Evolutionary conservation across 2,888 invertebrate species (phyloP), one percentile per base, ranked within the genome.

Genomic region (Corythucha ciliata): DNA sequence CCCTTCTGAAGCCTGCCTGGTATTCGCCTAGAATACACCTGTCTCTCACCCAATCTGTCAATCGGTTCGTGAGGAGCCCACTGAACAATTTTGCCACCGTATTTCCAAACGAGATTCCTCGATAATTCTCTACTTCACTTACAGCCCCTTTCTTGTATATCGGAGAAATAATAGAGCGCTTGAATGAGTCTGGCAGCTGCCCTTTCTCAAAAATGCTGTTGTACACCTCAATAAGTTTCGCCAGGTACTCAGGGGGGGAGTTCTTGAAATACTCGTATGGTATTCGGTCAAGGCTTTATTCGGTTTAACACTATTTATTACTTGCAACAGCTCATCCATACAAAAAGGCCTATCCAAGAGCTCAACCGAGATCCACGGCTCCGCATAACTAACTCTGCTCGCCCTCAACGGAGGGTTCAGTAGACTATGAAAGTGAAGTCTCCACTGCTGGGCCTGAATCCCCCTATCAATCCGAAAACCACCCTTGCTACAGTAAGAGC

Each of bases 201-300:
- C 39, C 34, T 10, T 3, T 18, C 22, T 37, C 41, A 24, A 34
- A 52, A n/a, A 55, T 49, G 8, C 14, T 7, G 39, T 49, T 55
- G 26, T 24, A 49, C 32, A 45, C 14, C 12, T 36, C 4, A 21
- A 51, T n/a, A n/a, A 48, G 16, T 16, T 26, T 27, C 12, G 26
- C 22, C 18, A 47, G 33, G 10, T 36, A 39, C 12, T 20, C 22
- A n/a, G n/a, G 39, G 12, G 46, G 29, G 2, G 21, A 27, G 7
- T 52, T 20, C 16, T 52, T 21, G 22, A 39, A 52, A 27, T 46
- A 52, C 24, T 52, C 46, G 2, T 46, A 39, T 12, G 52, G 52
- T 3, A 52, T 36, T n/a, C 49, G 3, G 24, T 54, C 45, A 1
- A 47, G 2, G 52, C 52, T 27, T 52, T 46, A n/a, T 24, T 24